Conservation (phyloP, 2,888 invertebrate genomes). For the Drosophila multiciliata region DNA sequence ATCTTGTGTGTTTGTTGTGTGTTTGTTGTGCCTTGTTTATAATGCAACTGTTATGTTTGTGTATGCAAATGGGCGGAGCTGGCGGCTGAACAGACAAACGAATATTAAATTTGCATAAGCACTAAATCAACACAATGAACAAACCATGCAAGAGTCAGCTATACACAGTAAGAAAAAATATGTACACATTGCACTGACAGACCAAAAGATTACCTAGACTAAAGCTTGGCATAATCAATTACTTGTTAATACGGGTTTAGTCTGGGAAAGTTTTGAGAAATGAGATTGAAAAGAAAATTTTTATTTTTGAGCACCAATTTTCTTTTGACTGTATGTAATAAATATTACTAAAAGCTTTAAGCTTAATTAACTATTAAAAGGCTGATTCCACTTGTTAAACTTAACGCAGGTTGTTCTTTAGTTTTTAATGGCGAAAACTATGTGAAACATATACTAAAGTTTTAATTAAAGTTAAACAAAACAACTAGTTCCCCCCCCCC, state of each 20-base stretch:
- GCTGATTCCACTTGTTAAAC: background rate
- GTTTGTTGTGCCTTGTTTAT: conserved; percentile 51
- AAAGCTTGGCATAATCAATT: background rate
- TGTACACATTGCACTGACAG: background rate
- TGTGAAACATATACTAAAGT: conserved; percentile 28
- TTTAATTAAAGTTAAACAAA: conserved; percentile 35
- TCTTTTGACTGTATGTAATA: background rate
- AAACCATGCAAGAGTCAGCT: conserved; percentile 34
- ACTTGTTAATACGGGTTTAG: background rate
- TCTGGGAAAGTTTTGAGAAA: background rate
- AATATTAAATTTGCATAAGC: conserved; percentile 79
- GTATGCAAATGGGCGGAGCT: conserved; percentile 62
- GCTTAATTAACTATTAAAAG: background rate
- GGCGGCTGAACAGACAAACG: conserved; percentile 48
- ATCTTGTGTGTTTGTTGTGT: conserved; percentile 35
- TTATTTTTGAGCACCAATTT: background rate
- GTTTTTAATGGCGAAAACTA: conserved; percentile 1
- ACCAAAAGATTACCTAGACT: conserved; percentile 23
- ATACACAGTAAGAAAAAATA: conserved; percentile 12
- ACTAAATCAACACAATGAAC: conserved; percentile 78
- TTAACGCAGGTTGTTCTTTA: conserved; percentile 10
- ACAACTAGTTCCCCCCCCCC: conserved; percentile 3
- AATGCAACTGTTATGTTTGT: conserved; percentile 76
- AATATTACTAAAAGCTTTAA: background rate
- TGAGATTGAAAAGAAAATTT: background rate